A percentile compares a stretch with the other conserved stretches of the same genome.
Conservation (phyloP, 2,888 invertebrate genomes). For the Ischnus inquisitorius region DNA sequence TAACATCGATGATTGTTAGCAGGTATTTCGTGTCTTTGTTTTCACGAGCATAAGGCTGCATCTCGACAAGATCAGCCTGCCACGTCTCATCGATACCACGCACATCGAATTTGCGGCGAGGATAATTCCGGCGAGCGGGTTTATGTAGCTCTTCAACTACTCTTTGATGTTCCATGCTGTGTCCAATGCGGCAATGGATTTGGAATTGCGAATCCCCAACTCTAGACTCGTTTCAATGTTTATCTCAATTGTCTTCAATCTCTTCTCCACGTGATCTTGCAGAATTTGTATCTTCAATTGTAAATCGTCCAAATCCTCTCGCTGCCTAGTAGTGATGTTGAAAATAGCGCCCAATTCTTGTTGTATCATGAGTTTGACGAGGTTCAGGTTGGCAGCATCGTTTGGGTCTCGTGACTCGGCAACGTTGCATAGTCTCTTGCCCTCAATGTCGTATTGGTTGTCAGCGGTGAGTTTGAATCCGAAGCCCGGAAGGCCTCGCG, state of each 20-base stretch:
- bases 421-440: slow-evolving; percentile 55
- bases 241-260: slow-evolving; percentile 23
- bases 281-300: slow-evolving; percentile 25
- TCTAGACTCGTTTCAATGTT: not conserved
- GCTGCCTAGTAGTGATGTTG: slow-evolving; percentile 1
- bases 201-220: not conserved
- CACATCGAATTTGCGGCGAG: slow-evolving; percentile 77
- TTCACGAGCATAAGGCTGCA: slow-evolving; percentile 75
- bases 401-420: slow-evolving; percentile 30
- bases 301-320: slow-evolving; percentile 23
- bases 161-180: slow-evolving; percentile 19
- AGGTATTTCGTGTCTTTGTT: slow-evolving; percentile 79
- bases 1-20: slow-evolving; percentile 79
- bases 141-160: slow-evolving; percentile 81
- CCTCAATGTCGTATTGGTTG: slow-evolving; percentile 53
- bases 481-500: slow-evolving; percentile 43
- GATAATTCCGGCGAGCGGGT: slow-evolving; percentile 81
- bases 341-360: not conserved
- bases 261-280: slow-evolving; percentile 31
- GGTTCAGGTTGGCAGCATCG: slow-evolving; percentile 36
- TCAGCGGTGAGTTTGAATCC: slow-evolving; percentile 54
- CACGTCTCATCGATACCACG: slow-evolving; percentile 83
- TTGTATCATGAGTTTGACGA: slow-evolving; percentile 24
- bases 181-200: slow-evolving; percentile 11
- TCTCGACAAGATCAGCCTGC: slow-evolving; percentile 84